Evolutionary conservation across 2,113 vertebrate species (phyloP), one percentile per base, ranked within the genome.

Genomic region (Silurus glanis): DNA sequence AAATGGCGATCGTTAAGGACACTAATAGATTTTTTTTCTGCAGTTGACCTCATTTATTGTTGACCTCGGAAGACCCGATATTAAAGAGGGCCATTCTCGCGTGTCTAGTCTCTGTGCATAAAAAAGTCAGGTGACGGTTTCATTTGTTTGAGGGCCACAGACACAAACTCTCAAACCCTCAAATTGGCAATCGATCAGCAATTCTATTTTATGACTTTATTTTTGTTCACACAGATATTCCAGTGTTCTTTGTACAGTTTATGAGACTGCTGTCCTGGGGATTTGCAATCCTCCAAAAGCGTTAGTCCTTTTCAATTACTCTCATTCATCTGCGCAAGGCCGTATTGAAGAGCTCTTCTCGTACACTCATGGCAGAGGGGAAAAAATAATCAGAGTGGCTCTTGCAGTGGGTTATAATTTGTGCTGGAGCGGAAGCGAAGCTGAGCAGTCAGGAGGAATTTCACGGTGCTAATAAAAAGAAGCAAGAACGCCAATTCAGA

Each of bases 371-470:
- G 62, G 79, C 55, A 0, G 6, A 23, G 28, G 8, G 21, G 55
- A 79, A 59, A 72, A 71, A 86, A 86, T 59, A 82, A 80, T 83
- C 67, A 74, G 72, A 89, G 86, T 85, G 88, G 45, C 47, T 87
- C 87, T 51, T 85, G 83, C 86, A 80, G 82, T 80, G 83, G 80
- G 55, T 75, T 86, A 86, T 89, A 84, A 86, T 87, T 75, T 87
- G 72, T 47, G 56, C 69, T 61, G 59, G 80, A 83, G 79, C 55
- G 17, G 49, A 75, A 78, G 71, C 49, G 64, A 25, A 71, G 80
- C 47, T 28, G 14, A 71, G 58, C 66, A 62, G 62, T 58, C 79
- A 28, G 66, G 23, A 86, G 83, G 64, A 87, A 86, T 89, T 89
- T 25, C 59, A 53, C 55, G 67, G 53, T 61, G 23, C 55, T 61